Conservation (phyloP, 2,797 vertebrate species). For the Malurus leucopterus region DNA sequence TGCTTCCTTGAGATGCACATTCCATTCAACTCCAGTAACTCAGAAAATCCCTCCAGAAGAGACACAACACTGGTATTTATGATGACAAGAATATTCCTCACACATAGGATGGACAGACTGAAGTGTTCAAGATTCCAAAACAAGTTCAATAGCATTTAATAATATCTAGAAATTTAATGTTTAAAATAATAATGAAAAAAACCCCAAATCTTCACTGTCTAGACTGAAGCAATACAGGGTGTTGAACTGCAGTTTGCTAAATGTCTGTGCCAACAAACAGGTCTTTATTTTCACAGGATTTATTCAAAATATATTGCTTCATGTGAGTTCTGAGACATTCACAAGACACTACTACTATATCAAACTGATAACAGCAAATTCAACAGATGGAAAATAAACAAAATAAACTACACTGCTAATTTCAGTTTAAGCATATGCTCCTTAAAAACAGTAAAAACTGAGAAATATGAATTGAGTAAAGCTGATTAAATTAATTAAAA, state of each 20-base stretch:
- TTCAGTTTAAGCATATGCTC: not conserved
- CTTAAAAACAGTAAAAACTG: not conserved
- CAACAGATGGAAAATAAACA: constrained; percentile 25
- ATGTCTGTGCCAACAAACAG: not conserved
- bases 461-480: not conserved
- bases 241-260: not conserved
- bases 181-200: not conserved
- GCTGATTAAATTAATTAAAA: constrained; percentile 8
- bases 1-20: not conserved
- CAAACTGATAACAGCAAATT: constrained; percentile 17
- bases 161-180: not conserved
- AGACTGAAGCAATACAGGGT: not conserved
- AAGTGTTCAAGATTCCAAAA: not conserved
- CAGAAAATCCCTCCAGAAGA: not conserved
- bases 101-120: not conserved
- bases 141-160: not conserved
- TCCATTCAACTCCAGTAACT: not conserved
- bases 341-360: not conserved
- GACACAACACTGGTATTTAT: not conserved
- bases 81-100: constrained; percentile 1
- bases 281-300: constrained; percentile 13
- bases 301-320: not conserved
- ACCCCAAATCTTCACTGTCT: not conserved
- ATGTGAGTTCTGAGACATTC: not conserved
- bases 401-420: not conserved